Percentiles rank a stretch among this genome's conserved stretches.
phyloP scores from a whole-genome alignment of 2,797 vertebrate genomes.

The Anguilla obscura region DNA sequence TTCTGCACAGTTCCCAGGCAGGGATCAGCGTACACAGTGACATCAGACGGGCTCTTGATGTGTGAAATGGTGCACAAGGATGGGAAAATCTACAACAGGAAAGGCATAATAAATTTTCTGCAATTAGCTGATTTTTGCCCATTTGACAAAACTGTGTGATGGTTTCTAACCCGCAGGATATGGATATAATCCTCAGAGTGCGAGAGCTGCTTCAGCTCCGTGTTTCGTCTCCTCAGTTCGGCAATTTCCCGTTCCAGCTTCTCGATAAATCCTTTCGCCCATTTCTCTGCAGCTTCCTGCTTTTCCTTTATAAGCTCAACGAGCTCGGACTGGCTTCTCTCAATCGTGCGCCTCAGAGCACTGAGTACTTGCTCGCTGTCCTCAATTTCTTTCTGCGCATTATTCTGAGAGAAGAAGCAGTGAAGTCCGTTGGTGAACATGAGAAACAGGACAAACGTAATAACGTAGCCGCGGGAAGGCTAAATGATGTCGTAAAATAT shows the following conservation, averaged over 20 bases:
- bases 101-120: conserved; percentile 13
- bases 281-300: conserved; percentile 60
- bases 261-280: conserved; percentile 63
- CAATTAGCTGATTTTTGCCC: neutral
- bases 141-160: neutral
- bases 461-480: neutral
- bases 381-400: conserved; percentile 64
- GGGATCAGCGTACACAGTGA: conserved; percentile 65
- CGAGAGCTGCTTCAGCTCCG: conserved; percentile 65
- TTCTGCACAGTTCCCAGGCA: conserved; percentile 70
- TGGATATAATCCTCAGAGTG: conserved; percentile 73
- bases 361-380: conserved; percentile 70
- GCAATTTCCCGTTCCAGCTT: conserved; percentile 59
- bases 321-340: conserved; percentile 64
- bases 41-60: conserved; percentile 72
- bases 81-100: conserved; percentile 66
- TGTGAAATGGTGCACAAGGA: conserved; percentile 61
- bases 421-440: neutral
- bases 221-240: conserved; percentile 55
- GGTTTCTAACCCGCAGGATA: conserved; percentile 69
- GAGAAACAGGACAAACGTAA: neutral
- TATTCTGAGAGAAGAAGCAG: conserved; percentile 52
- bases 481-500: neutral
- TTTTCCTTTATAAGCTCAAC: conserved; percentile 70
- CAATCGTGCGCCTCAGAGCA: conserved; percentile 67